Conservation (phyloP, 2,113 vertebrate species). For the Stigmatopora argus region DNA sequence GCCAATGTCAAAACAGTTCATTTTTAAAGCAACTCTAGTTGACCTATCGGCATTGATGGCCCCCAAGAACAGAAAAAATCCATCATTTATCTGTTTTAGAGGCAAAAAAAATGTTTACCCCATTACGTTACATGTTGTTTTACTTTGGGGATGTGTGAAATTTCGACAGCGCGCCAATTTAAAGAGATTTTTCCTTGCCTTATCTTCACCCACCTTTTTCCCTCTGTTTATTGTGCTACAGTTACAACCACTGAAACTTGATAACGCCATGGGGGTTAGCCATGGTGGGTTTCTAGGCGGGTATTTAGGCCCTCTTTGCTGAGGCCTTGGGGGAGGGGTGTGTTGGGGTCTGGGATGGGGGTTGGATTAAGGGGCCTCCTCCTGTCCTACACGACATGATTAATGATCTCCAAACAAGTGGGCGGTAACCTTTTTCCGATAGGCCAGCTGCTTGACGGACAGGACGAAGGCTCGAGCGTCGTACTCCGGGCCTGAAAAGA, state of each 20-base stretch:
- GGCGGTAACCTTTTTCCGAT: constrained; percentile 66
- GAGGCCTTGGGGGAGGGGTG: constrained; percentile 48
- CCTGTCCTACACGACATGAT: constrained; percentile 80
- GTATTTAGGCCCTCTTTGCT: no score
- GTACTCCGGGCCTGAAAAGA: constrained; percentile 49
- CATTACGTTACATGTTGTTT: not conserved
- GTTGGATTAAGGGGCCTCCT: constrained; percentile 74
- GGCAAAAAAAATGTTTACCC: no score
- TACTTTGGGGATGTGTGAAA: not conserved
- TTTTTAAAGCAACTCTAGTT: no score
- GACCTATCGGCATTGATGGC: no score
- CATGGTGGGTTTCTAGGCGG: constrained; percentile 32
- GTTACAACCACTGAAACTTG: constrained; percentile 75
- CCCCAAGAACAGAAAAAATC: no score
- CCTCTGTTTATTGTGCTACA: constrained; percentile 69
- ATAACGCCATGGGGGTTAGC: constrained; percentile 74
- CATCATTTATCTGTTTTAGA: no score
- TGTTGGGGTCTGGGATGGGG: constrained; percentile 39
- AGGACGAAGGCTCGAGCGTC: constrained; percentile 52
- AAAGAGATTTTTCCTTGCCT: constrained; percentile 35
- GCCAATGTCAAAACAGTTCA: no score
- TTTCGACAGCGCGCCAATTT: constrained; percentile 25
- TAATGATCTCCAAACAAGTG: constrained; percentile 76
- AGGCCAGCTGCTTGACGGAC: constrained; percentile 59
- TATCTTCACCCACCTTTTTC: constrained; percentile 42